Evolutionary conservation across 2,888 invertebrate genomes (phyloP).

Genomic region (Rhagonycha lutea): DNA sequence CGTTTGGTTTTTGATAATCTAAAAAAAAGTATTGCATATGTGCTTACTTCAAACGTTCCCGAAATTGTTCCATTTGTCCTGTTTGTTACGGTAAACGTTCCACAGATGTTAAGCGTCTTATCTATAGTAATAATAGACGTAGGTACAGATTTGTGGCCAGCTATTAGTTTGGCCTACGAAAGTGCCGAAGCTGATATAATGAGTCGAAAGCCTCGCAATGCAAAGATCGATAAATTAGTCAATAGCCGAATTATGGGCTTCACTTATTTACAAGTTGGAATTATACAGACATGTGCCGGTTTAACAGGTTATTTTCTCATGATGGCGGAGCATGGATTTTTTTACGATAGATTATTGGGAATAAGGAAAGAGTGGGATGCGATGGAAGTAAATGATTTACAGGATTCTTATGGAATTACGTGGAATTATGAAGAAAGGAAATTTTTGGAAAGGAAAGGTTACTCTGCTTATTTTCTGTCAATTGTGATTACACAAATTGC

Average conservation of each 20-base stretch:
- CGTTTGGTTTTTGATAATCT: slow-evolving; percentile 81
- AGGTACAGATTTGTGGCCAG: slow-evolving; percentile 79
- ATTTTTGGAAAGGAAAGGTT: slow-evolving; percentile 71
- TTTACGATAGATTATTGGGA: slow-evolving; percentile 61
- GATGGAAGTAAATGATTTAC: slow-evolving; percentile 60
- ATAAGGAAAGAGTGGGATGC: slow-evolving; percentile 73
- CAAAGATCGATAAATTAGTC: slow-evolving; percentile 59
- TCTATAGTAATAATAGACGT: slow-evolving; percentile 70
- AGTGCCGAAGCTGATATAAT: slow-evolving; percentile 77
- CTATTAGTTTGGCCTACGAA: slow-evolving; percentile 80
- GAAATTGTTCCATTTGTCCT: slow-evolving; percentile 80
- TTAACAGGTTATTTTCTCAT: slow-evolving; percentile 80
- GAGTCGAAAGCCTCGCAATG: slow-evolving; percentile 63
- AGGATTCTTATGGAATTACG: slow-evolving; percentile 75
- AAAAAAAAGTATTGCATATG: slow-evolving; percentile 82
- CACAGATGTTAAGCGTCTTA: slow-evolving; percentile 68
- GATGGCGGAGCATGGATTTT: slow-evolving; percentile 80
- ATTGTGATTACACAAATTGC: slow-evolving; percentile 79
- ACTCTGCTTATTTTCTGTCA: slow-evolving; percentile 79
- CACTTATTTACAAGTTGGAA: slow-evolving; percentile 84
- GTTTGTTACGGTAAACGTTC: slow-evolving; percentile 60
- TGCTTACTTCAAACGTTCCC: slow-evolving; percentile 78
- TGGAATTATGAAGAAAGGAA: slow-evolving; percentile 75
- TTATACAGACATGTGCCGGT: slow-evolving; percentile 82
- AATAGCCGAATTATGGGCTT: slow-evolving; percentile 70